phyloP scores from a whole-genome alignment of 2,888 invertebrate species.

The Salticus scenicus region DNA sequence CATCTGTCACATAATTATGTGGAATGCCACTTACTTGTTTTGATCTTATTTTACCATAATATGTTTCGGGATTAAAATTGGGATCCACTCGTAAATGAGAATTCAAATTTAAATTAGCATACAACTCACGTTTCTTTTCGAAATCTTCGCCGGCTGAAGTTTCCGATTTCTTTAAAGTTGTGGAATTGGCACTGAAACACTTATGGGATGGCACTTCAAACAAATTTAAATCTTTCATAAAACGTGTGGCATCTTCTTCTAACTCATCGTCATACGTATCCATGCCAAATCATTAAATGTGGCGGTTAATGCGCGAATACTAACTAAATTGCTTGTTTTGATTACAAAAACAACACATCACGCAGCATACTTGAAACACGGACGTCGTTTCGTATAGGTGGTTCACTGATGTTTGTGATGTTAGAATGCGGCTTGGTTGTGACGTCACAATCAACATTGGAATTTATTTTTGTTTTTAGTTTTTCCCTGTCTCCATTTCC shows the following conservation, averaged over 20 bases:
- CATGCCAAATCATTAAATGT: slow-evolving; percentile 52
- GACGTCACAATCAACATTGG: slow-evolving; percentile 18
- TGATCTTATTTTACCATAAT: slow-evolving; percentile 61
- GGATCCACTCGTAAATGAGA: slow-evolving; percentile 33
- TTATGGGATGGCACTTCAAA: slow-evolving; percentile 70
- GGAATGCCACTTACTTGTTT: slow-evolving; percentile 31
- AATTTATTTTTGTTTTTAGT: not conserved
- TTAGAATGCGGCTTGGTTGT: not conserved
- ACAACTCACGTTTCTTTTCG: slow-evolving; percentile 70
- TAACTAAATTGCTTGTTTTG: not conserved
- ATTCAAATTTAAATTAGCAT: slow-evolving; percentile 62
- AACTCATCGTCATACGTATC: slow-evolving; percentile 71
- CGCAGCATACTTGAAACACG: not conserved
- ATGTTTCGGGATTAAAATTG: slow-evolving; percentile 31
- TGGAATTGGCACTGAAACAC: slow-evolving; percentile 56
- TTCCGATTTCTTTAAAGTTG: slow-evolving; percentile 69
- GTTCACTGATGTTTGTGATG: not conserved
- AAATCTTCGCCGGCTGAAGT: slow-evolving; percentile 71
- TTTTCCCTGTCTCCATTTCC: not conserved
- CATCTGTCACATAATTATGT: slow-evolving; percentile 10
- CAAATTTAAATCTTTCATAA: slow-evolving; percentile 71
- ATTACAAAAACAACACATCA: not conserved
- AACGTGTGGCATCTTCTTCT: slow-evolving; percentile 70
- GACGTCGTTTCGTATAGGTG: not conserved
- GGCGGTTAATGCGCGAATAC: not conserved